Base-by-base conservation (phyloP, 2,113 vertebrate species). In the Alexandromys fortis region DNA sequence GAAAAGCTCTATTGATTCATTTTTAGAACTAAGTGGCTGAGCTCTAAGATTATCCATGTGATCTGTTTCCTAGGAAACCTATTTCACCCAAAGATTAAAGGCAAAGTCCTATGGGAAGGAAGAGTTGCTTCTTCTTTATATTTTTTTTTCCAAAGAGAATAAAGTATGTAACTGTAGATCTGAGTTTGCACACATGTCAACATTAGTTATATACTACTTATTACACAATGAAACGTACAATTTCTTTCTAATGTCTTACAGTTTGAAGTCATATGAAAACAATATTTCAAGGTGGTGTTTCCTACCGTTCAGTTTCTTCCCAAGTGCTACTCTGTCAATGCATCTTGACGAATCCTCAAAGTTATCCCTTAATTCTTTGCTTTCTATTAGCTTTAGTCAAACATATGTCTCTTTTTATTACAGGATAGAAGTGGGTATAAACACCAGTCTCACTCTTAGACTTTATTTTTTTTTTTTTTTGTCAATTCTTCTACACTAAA, bases 31-130 rank as follows among this genome's bases (percentile, higher is more conserved):
- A 47, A 95, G 70, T 87, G 35, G 61, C 47, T 67, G 45, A 94
- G 68, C 75, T 89, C 45, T 90, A 73, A 83, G 58, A 75, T 93
- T 89, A 90, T 79, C 91, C 92, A 63, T 72, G 79, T 83, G 30
- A 89, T 94, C 55, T 77, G 91, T 95, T 96, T 95, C 86, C 85
- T 97, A 85, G 91, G 94, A 95, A 96, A 96, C 49, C 61, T 76
- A 81, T 90, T 88, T 92, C 72, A 92, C 76, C 72, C 89, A 94
- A 42, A 91, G 81, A 52, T 91, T 61, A 91, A 89, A 70, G 45
- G 42, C 12, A 90, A n/a, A 92, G 61, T 91, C 72, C 91, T 76
- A 55, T 52, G 58, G 82, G 72, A 88, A 96, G n/a, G 88, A 78
- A 78, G 12, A 0, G 26, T 47, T 88, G 10, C 67, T 94, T 90